These are phyloP conservation scores for Pangasianodon gigas DNA, from an alignment of 2,113 vertebrate genomes.

Conservation along the genomic window DNA sequence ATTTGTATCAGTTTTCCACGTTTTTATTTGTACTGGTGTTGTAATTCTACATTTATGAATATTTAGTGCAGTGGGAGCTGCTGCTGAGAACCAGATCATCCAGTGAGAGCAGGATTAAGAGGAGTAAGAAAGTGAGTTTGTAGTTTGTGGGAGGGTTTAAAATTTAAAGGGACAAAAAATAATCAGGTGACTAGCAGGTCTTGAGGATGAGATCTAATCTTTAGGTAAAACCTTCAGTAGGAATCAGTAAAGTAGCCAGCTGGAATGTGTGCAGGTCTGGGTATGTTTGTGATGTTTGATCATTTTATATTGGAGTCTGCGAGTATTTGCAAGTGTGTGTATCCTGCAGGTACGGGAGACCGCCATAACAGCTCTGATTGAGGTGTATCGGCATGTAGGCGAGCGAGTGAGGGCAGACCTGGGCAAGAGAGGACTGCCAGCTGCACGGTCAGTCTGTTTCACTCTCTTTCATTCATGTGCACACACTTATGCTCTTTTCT, in stretches of 20 bases:
- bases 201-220: neutral
- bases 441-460: constrained; percentile 79
- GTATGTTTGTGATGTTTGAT: constrained; percentile 36
- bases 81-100: neutral
- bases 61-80: constrained; percentile 3
- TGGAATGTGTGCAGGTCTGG: constrained; percentile 20
- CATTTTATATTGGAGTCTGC: neutral
- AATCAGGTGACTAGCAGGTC: neutral
- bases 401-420: constrained; percentile 86
- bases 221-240: constrained; percentile 11
- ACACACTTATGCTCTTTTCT: neutral
- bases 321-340: constrained; percentile 29
- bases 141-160: neutral
- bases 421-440: constrained; percentile 83
- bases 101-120: constrained; percentile 1
- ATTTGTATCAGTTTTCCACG: neutral
- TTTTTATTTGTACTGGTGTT: neutral
- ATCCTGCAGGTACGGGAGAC: constrained; percentile 86
- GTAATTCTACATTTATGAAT: neutral
- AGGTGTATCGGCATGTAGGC: constrained; percentile 90
- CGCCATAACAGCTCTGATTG: constrained; percentile 82
- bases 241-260: neutral
- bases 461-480: neutral
- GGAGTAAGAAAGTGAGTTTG: neutral
- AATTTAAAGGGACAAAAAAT: neutral